These are phyloP conservation scores for Sericinus montela DNA, from an alignment of 2,888 invertebrate species.

Conservation along the genomic window DNA sequence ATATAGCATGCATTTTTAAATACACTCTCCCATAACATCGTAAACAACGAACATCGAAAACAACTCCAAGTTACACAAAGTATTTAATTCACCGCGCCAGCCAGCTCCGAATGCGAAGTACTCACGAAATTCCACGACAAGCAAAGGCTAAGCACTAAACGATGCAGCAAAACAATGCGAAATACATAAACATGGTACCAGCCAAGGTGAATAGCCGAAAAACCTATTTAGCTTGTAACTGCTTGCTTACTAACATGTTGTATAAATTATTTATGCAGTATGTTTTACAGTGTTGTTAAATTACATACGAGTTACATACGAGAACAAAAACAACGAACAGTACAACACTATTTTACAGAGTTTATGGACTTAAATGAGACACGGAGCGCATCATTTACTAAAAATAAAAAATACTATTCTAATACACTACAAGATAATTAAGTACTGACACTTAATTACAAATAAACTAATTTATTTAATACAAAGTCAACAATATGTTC, in stretches of 20 bases:
- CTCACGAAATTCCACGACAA: conserved; percentile 8
- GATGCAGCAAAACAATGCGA: conserved; percentile 10
- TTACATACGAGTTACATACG: not conserved
- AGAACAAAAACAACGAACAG: too few species aligned
- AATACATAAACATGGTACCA: not conserved
- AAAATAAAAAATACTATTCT: too few species aligned
- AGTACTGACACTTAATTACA: too few species aligned
- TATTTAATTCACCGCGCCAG: conserved; percentile 10
- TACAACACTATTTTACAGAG: too few species aligned
- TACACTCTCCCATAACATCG: not conserved
- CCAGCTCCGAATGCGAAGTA: conserved; percentile 3
- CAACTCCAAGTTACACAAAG: not conserved
- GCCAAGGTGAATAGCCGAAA: not conserved
- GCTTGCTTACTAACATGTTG: too few species aligned
- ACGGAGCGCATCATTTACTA: too few species aligned
- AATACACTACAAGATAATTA: too few species aligned
- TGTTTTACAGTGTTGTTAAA: not conserved
- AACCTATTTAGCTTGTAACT: conserved; percentile 14
- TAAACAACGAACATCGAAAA: not conserved
- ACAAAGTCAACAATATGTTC: too few species aligned
- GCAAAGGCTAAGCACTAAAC: conserved; percentile 7
- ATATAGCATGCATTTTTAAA: too few species aligned
- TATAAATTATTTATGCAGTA: too few species aligned
- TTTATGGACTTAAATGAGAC: too few species aligned
- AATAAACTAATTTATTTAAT: too few species aligned